Base-by-base conservation (phyloP, 2,113 vertebrate genomes). In the Phylloscopus whistleri region DNA sequence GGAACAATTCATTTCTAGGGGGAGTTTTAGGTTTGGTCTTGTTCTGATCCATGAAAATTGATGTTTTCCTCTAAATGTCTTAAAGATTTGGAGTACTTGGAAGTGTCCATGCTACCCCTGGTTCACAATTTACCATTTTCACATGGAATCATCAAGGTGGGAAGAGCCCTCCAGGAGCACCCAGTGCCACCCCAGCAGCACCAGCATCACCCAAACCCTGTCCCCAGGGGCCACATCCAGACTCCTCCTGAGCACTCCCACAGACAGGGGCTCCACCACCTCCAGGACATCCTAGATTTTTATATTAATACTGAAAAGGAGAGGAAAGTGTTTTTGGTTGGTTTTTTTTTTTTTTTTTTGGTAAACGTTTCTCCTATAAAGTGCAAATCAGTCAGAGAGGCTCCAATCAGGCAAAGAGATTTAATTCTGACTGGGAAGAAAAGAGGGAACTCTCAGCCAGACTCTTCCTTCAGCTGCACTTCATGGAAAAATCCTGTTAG, bases 151-250 rank as follows among this genome's bases (percentile, higher is more conserved):
- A 27, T 1, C 26, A 3, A 4, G 28, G 33, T 10, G 9, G 69
- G 60, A 16, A 67, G 5, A 7, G 52, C 0, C 9, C 56, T 7
- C 16, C 6, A 58, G 33, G 33, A 67, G 1, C n/a, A 5, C 0
- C 44, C 86, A 66, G 68, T 9, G 8, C 44, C 68, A 51, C 3
- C 39, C 48, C 74, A 77, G 73, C 22, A 1, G 1, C 86, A 44
- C 0, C 69, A 74, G 37, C 41, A 52, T 1, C 46, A 27, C 31
- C 77, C 69, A 46, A 41, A 5, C 3, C 53, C 52, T 39, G 46
- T 75, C 46, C 86, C 60, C 69, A 82, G 7, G 46, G 43, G 60
- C 51, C 77, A 53, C 87, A 28, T 8, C 60, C 77, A 52, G 44
- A 5, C 13, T 35, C 3, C 23, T 80, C 58, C 19, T 17, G 67